Evolutionary conservation across 2,797 vertebrate genomes (phyloP).

Genomic region (Anguilla anguilla): DNA sequence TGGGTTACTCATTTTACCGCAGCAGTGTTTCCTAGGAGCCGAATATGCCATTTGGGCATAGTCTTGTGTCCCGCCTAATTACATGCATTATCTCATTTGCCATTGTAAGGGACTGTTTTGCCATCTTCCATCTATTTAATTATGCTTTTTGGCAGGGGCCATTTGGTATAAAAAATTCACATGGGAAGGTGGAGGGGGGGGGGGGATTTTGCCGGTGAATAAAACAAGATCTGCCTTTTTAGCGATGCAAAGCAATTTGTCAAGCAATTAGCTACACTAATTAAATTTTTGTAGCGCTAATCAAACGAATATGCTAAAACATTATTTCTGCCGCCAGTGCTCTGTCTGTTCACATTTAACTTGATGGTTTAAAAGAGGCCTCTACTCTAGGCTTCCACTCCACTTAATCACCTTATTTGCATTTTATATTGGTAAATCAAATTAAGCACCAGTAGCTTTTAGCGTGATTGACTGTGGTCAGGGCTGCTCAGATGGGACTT

Average conservation of each 20-base stretch:
- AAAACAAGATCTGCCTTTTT: constrained; percentile 82
- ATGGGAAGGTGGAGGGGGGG: constrained; percentile 61
- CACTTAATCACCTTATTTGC: constrained; percentile 99
- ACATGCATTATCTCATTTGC: constrained; percentile 88
- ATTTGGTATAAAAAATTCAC: constrained; percentile 84
- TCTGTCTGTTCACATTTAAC: constrained; percentile 97
- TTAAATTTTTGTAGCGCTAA: constrained; percentile 97
- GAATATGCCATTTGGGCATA: constrained; percentile 77
- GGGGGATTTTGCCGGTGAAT: constrained; percentile 70
- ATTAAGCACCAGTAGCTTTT: constrained; percentile 99
- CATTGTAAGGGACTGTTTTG: constrained; percentile 89
- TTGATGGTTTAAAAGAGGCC: constrained; percentile 97
- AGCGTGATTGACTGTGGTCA: constrained; percentile 99
- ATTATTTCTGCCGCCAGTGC: constrained; percentile 93
- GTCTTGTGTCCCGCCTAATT: constrained; percentile 84
- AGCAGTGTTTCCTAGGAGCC: constrained; percentile 65
- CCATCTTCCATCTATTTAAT: constrained; percentile 98
- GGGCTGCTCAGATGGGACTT: constrained; percentile 95
- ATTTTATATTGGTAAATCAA: constrained; percentile 99
- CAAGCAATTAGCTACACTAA: constrained; percentile 95
- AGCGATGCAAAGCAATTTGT: constrained; percentile 93
- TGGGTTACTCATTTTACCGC: constrained; percentile 54
- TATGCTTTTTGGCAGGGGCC: constrained; percentile 92
- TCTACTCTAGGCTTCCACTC: constrained; percentile 89
- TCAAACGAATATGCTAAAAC: constrained; percentile 99